phyloP scores from a whole-genome alignment of 23 tunicate genomes.

The Trididemnum clinides region DNA sequence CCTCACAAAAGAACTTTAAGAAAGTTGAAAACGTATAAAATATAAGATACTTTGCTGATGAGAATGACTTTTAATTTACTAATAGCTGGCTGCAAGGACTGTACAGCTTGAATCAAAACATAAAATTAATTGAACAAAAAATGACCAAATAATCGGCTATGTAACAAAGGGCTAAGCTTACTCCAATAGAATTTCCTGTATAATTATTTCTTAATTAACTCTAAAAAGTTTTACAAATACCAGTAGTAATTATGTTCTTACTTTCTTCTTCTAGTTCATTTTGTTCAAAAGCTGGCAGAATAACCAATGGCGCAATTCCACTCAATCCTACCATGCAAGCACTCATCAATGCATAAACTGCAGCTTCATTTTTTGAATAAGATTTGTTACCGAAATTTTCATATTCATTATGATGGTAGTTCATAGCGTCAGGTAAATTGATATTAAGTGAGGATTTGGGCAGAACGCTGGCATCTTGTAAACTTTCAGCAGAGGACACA shows the following conservation, averaged over 20 bases:
- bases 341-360: conserved; percentile 50
- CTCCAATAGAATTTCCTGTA: no score
- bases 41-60: background rate
- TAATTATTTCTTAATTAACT: no score
- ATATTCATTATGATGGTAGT: no score
- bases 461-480: background rate
- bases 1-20: no score
- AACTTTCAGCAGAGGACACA: background rate
- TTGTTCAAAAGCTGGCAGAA: conserved; percentile 44
- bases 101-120: no score
- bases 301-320: conserved; percentile 78
- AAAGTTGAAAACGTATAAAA: background rate
- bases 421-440: no score
- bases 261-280: conserved; percentile 34
- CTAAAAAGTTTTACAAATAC: no score
- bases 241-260: background rate
- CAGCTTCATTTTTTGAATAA: conserved; percentile 47
- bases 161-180: no score
- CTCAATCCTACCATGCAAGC: conserved; percentile 71
- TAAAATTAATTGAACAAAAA: no score
- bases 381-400: background rate
- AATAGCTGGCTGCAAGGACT: background rate
- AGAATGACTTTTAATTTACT: background rate
- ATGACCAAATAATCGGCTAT: no score
- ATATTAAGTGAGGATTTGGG: background rate